Evolutionary conservation across 2,113 vertebrate species (phyloP).

Genomic region (Castor canadensis): DNA sequence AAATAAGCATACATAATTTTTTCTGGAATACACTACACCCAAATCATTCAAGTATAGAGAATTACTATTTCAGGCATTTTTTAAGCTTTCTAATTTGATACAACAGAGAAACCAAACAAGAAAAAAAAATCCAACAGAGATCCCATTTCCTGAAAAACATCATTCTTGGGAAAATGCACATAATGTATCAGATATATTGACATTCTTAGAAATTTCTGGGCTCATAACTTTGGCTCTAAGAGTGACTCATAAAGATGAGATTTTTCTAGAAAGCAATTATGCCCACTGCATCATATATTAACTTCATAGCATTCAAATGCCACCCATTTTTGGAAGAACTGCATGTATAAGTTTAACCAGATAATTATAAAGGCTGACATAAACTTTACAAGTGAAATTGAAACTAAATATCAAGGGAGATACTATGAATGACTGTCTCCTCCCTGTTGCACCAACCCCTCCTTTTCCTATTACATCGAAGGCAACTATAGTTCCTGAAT

Average conservation of each 20-base stretch:
- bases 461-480: slow-evolving; percentile 30
- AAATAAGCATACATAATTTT: background rate
- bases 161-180: slow-evolving; percentile 38
- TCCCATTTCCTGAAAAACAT: slow-evolving; percentile 24
- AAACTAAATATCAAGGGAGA: slow-evolving; percentile 56
- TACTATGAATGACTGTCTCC: slow-evolving; percentile 33
- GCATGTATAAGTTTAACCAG: slow-evolving; percentile 58
- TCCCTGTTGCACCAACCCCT: slow-evolving; percentile 54
- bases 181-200: slow-evolving; percentile 18
- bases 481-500: slow-evolving; percentile 4
- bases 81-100: slow-evolving; percentile 50
- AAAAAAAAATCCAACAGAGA: slow-evolving; percentile 12
- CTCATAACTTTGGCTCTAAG: slow-evolving; percentile 42
- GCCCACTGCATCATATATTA: slow-evolving; percentile 61
- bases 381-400: slow-evolving; percentile 37
- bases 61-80: slow-evolving; percentile 39
- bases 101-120: background rate
- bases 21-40: background rate
- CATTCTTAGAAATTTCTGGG: slow-evolving; percentile 42
- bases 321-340: slow-evolving; percentile 61
- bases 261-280: slow-evolving; percentile 77
- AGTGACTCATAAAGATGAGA: slow-evolving; percentile 61
- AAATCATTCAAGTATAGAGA: background rate
- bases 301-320: slow-evolving; percentile 69
- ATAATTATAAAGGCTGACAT: slow-evolving; percentile 57